Percentiles rank a stretch among this genome's conserved stretches.
phyloP scores from a whole-genome alignment of 1,140 invertebrate species.

The Pseudomyrmex cubaensis region DNA sequence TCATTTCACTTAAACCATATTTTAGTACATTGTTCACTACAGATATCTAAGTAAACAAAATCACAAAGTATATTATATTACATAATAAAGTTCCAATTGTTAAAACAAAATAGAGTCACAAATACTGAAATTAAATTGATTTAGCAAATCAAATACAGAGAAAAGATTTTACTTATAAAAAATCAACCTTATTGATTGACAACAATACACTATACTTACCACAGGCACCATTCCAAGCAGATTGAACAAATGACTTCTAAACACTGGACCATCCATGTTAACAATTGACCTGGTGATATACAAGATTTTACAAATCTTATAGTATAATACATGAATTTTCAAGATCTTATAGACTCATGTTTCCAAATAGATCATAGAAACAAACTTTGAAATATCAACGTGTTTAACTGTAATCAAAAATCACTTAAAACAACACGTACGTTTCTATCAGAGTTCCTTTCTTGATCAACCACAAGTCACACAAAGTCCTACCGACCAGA shows the following conservation, averaged over 20 bases:
- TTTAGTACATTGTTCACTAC: conserved; percentile 97
- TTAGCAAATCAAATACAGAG: conserved; percentile 11
- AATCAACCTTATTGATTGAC: background rate
- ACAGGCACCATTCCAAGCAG: conserved; percentile 93
- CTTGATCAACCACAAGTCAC: conserved; percentile 99
- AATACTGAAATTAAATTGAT: conserved; percentile 22
- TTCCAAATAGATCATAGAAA: no score
- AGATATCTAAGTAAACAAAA: conserved; percentile 89
- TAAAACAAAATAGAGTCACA: background rate
- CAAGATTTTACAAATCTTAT: background rate
- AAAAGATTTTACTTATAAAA: conserved; percentile 49
- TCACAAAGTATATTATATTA: conserved; percentile 48
- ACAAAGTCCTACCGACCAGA: conserved; percentile 94
- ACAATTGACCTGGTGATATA: conserved; percentile 93
- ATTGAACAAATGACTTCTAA: conserved; percentile 90
- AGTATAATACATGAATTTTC: background rate
- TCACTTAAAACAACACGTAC: conserved; percentile 83
- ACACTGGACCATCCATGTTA: conserved; percentile 91
- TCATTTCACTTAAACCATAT: conserved; percentile 97
- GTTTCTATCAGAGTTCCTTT: conserved; percentile 97
- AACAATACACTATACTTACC: conserved; percentile 85
- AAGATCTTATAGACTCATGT: background rate
- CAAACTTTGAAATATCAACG: no score
- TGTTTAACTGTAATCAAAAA: no score
- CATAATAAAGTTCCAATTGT: conserved; percentile 46